Conservation (phyloP, 2,113 vertebrate species). For the Brachyhypopomus occidentalis region DNA sequence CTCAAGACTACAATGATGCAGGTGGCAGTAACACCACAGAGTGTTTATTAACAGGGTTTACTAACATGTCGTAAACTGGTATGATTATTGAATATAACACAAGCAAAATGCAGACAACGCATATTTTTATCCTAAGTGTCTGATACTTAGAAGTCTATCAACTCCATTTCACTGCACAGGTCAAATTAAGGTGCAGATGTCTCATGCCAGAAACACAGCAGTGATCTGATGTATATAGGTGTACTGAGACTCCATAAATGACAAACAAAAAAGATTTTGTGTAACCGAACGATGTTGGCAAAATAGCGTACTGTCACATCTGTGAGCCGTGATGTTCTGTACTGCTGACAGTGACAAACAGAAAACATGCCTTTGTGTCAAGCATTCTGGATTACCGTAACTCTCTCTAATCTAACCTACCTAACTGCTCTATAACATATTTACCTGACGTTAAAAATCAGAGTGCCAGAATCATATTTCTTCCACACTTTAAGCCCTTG, state of each 20-base stretch:
- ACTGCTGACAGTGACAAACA: background rate
- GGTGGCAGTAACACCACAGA: background rate
- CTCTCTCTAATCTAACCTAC: background rate
- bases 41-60: background rate
- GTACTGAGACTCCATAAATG: too few species aligned
- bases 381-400: background rate
- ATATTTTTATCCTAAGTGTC: too few species aligned
- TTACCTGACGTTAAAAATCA: background rate
- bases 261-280: too few species aligned
- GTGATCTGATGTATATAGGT: too few species aligned
- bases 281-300: background rate
- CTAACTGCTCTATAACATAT: background rate
- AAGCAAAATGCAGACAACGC: too few species aligned
- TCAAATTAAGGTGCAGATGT: too few species aligned
- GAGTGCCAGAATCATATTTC: background rate
- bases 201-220: too few species aligned
- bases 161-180: too few species aligned
- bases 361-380: slow-evolving; percentile 1
- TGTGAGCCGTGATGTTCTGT: background rate
- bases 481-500: background rate
- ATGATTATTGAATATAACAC: too few species aligned
- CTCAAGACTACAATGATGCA: background rate
- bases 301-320: background rate
- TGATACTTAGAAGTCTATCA: too few species aligned
- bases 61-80: too few species aligned